Evolutionary conservation across 2,797 vertebrate genomes (phyloP).

Genomic region (Capromys pilorides): DNA sequence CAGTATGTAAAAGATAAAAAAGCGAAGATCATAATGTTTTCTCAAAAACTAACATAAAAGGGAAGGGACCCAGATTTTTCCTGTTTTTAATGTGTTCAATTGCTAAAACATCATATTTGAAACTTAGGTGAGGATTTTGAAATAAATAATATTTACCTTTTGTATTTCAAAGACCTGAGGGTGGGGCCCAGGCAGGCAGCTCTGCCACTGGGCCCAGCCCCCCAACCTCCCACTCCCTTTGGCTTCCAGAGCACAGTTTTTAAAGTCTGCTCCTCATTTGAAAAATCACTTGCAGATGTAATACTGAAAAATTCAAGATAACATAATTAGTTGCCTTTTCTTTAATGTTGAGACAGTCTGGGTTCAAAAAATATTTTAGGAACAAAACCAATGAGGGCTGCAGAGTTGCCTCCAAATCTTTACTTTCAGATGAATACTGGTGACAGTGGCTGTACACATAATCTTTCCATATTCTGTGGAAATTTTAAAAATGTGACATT

Average conservation of each 20-base stretch:
- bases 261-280: slow-evolving; percentile 5
- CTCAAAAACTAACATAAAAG: not conserved
- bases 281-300: not conserved
- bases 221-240: not conserved
- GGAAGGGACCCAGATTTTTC: not conserved
- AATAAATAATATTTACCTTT: not conserved
- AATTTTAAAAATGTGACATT: too few species aligned
- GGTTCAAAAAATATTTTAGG: not conserved
- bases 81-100: not conserved
- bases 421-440: not conserved
- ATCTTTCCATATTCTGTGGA: too few species aligned
- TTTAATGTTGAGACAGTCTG: not conserved
- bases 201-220: not conserved
- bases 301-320: not conserved
- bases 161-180: not conserved
- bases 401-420: not conserved
- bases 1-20: not conserved
- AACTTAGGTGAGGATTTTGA: not conserved
- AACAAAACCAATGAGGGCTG: not conserved
- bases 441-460: not conserved
- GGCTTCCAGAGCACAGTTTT: not conserved
- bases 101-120: not conserved
- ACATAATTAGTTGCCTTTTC: not conserved
- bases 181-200: not conserved
- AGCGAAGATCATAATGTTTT: not conserved